These are phyloP conservation scores for Anabacerthia variegaticeps DNA, from an alignment of 2,797 vertebrate species.

Conservation along the genomic window DNA sequence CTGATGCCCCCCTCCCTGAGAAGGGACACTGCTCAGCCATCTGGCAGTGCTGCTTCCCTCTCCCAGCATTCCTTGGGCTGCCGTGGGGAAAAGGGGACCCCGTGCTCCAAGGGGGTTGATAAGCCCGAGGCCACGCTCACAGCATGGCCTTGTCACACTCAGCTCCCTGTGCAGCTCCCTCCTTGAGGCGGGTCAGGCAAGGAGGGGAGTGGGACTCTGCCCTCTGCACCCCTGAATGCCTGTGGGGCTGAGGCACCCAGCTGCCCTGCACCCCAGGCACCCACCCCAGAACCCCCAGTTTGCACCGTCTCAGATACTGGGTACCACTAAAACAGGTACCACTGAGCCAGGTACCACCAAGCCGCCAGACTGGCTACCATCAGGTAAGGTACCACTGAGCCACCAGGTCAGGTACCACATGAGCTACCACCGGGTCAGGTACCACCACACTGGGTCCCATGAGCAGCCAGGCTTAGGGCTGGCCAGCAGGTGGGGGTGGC, in stretches of 20 bases:
- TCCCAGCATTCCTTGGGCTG: not conserved
- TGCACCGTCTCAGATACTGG: not conserved
- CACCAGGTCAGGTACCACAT: not conserved
- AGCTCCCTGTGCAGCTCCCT: not conserved
- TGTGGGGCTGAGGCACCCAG: not conserved
- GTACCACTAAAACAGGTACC: not conserved
- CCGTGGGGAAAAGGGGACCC: not conserved
- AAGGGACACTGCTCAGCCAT: not conserved
- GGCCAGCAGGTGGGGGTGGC: not conserved
- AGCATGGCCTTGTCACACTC: accelerated
- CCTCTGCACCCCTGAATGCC: accelerated
- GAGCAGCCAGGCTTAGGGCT: accelerated
- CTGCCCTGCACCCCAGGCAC: not conserved
- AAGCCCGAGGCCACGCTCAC: not conserved
- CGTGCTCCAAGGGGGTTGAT: not conserved
- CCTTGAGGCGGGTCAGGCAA: not conserved
- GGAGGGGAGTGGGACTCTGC: not conserved
- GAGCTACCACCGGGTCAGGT: not conserved
- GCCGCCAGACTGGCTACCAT: no score
- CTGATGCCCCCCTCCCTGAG: not conserved
- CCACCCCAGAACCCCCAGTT: not conserved
- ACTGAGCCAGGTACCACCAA: not conserved
- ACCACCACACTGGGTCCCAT: not conserved
- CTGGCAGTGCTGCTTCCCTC: not conserved
- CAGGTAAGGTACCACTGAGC: not conserved